Percentiles rank a stretch among this genome's conserved stretches.
Evolutionary conservation across 1,140 invertebrate species (phyloP).

Genomic region (Dufourea novaeangliae): DNA sequence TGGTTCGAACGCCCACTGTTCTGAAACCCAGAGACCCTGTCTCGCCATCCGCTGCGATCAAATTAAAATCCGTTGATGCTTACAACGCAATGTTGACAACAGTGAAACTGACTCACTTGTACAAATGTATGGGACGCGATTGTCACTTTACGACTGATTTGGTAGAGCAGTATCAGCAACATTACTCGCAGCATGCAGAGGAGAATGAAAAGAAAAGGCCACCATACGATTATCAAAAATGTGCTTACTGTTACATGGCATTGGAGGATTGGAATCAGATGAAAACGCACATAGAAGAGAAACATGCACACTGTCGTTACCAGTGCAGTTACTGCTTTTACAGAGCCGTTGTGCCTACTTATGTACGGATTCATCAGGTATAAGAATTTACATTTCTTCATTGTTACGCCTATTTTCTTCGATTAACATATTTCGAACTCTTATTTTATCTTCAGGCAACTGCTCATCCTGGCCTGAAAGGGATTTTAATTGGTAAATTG

Average conservation of each 20-base stretch:
- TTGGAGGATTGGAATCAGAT: conserved; percentile 59
- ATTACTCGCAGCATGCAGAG: conserved; percentile 76
- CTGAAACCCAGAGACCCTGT: conserved; percentile 56
- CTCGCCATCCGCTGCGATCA: conserved; percentile 34
- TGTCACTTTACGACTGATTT: conserved; percentile 82
- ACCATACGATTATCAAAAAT: conserved; percentile 74
- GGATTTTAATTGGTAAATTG: conserved; percentile 51
- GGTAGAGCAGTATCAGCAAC: conserved; percentile 73
- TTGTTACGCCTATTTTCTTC: background rate
- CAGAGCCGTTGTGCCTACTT: conserved; percentile 79
- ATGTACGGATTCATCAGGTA: conserved; percentile 83
- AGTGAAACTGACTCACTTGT: conserved; percentile 78
- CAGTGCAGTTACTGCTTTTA: conserved; percentile 85
- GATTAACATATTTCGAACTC: background rate
- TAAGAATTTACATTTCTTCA: background rate
- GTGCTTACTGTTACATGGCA: conserved; percentile 78
- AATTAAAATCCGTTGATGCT: conserved; percentile 67
- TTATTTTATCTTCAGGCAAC: conserved; percentile 26
- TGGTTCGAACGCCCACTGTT: conserved; percentile 39
- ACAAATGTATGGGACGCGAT: conserved; percentile 83
- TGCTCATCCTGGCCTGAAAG: conserved; percentile 51
- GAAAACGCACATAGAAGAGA: conserved; percentile 76
- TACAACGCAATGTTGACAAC: conserved; percentile 73
- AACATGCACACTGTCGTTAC: conserved; percentile 82
- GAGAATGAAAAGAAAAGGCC: conserved; percentile 14